A percentile compares a stretch with the other conserved stretches of the same genome.
Evolutionary conservation across 2,113 vertebrate genomes (phyloP).

Genomic region (Nerophis lumbriciformis): DNA sequence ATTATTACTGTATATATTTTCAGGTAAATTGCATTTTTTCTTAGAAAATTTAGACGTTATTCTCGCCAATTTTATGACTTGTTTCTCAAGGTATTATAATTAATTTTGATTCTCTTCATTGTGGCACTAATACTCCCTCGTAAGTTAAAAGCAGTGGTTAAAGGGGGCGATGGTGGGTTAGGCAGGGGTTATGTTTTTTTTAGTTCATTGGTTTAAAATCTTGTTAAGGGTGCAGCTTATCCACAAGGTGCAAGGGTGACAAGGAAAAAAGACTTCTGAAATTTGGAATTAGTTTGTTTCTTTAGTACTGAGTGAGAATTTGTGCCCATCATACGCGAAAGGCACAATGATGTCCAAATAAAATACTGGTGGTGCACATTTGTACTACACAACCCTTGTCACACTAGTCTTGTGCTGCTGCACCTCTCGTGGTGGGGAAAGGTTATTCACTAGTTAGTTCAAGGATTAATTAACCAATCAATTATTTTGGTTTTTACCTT

Average conservation of each 20-base stretch:
- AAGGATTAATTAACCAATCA: slow-evolving; percentile 73
- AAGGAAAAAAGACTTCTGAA: slow-evolving; percentile 27
- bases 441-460: slow-evolving; percentile 75
- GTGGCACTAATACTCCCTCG: background rate
- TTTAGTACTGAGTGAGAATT: slow-evolving; percentile 9
- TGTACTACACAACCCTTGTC: slow-evolving; percentile 42
- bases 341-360: slow-evolving; percentile 36
- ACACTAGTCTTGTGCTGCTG: slow-evolving; percentile 68
- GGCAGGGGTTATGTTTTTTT: slow-evolving; percentile 77
- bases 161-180: slow-evolving; percentile 70
- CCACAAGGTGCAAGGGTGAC: slow-evolving; percentile 61
- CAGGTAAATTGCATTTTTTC: background rate
- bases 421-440: slow-evolving; percentile 77
- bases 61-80: background rate
- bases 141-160: slow-evolving; percentile 54
- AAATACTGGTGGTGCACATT: slow-evolving; percentile 13
- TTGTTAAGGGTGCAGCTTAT: slow-evolving; percentile 71
- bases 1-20: no score
- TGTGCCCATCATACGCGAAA: slow-evolving; percentile 17
- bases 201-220: slow-evolving; percentile 67
- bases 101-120: background rate
- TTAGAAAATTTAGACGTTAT: background rate
- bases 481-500: slow-evolving; percentile 86
- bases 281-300: slow-evolving; percentile 1
- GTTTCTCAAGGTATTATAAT: background rate